Percentiles rank a stretch among this genome's conserved stretches.
Conservation (phyloP, 2,797 vertebrate genomes). For the Valencia hispanica region DNA sequence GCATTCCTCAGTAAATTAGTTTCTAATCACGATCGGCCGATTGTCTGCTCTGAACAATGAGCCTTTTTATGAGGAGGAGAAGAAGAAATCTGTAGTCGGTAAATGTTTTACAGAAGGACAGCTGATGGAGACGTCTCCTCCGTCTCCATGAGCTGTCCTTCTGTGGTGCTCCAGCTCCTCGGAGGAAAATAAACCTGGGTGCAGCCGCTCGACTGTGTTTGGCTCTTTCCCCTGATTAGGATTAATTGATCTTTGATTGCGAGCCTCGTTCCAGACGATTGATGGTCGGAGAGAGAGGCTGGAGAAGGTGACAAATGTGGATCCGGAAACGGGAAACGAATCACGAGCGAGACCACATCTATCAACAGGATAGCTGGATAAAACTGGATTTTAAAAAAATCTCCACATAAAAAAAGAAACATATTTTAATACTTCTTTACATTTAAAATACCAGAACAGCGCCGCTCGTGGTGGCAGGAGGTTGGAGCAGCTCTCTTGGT, state of each 20-base stretch:
- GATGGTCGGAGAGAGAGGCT: slow-evolving; percentile 50
- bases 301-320: slow-evolving; percentile 60
- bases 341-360: slow-evolving; percentile 4
- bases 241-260: slow-evolving; percentile 80
- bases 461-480: too few relatives aligned
- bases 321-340: slow-evolving; percentile 14
- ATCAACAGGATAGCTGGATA: too few relatives aligned
- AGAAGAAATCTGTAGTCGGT: neutral
- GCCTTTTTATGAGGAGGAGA: neutral
- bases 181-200: slow-evolving; percentile 57
- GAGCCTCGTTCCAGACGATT: slow-evolving; percentile 44
- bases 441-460: too few relatives aligned
- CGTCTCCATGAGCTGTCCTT: neutral
- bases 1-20: neutral
- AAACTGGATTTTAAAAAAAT: too few relatives aligned
- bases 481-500: too few relatives aligned
- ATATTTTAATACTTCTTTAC: too few relatives aligned
- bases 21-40: neutral
- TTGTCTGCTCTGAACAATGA: neutral
- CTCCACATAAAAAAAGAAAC: too few relatives aligned
- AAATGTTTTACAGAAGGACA: neutral
- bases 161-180: slow-evolving; percentile 49
- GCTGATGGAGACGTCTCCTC: slow-evolving; percentile 18
- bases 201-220: slow-evolving; percentile 39
- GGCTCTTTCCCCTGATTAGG: slow-evolving; percentile 73